Percentiles rank a stretch among this genome's conserved stretches.
phyloP scores from a whole-genome alignment of 2,797 vertebrate species.

The Decapterus maruadsi region DNA sequence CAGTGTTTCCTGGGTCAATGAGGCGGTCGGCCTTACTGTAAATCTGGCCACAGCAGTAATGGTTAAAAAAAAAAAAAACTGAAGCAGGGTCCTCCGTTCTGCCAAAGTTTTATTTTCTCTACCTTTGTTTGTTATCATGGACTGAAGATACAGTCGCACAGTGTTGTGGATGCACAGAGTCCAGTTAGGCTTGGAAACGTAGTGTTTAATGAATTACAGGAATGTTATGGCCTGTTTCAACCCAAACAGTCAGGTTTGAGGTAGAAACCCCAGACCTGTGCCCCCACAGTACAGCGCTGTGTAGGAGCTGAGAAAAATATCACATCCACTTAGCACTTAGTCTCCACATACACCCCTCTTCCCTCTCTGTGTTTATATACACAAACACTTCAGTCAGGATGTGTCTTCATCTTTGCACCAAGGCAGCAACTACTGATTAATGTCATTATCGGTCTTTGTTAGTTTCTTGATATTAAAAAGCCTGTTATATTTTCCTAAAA shows the following conservation, averaged over 20 bases:
- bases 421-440: background rate
- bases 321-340: conserved; percentile 65
- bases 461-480: background rate
- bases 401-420: conserved; percentile 4
- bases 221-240: conserved; percentile 38
- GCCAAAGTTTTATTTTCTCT: conserved; percentile 23
- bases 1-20: conserved; percentile 51
- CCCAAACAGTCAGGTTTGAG: conserved; percentile 29
- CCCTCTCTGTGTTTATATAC: conserved; percentile 11
- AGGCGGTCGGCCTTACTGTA: conserved; percentile 69
- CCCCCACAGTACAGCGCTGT: conserved; percentile 37
- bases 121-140: conserved; percentile 45
- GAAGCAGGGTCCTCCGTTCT: conserved; percentile 4
- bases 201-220: conserved; percentile 37
- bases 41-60: conserved; percentile 56
- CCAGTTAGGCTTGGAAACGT: conserved; percentile 15
- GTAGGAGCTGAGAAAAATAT: conserved; percentile 66
- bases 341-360: conserved; percentile 45
- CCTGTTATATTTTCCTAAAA: background rate
- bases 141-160: conserved; percentile 15
- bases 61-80: background rate
- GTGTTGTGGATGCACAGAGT: conserved; percentile 20
- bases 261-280: conserved; percentile 25
- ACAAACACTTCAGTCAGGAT: conserved; percentile 29
- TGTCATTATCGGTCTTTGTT: too few relatives aligned